These are phyloP conservation scores for Panthera uncia DNA, from an alignment of 2,113 vertebrate species.

Conservation along the genomic window DNA sequence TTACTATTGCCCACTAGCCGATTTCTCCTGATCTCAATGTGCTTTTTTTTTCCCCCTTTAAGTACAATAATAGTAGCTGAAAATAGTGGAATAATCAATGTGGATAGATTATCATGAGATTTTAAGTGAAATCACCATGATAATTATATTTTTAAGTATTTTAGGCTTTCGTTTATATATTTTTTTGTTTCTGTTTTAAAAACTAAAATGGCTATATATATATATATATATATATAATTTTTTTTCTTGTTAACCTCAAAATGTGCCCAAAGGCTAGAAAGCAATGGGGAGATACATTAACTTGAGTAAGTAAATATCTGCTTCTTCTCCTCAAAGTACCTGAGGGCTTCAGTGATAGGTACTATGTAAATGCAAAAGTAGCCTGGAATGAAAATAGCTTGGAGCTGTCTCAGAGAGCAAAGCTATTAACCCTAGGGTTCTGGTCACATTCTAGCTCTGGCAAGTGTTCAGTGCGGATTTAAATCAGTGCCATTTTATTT, in stretches of 20 bases:
- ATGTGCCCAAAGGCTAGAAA: background rate
- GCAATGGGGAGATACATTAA: background rate
- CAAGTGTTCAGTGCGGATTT: background rate
- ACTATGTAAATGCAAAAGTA: constrained; percentile 13
- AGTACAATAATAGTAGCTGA: background rate
- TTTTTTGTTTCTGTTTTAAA: background rate
- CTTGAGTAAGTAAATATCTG: constrained; percentile 49
- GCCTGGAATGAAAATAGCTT: constrained; percentile 46
- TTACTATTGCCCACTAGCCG: background rate
- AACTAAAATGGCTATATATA: background rate
- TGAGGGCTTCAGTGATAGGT: background rate
- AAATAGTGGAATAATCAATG: background rate
- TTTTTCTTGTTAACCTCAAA: constrained; percentile 16
- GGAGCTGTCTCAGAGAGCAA: constrained; percentile 45
- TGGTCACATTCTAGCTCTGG: constrained; percentile 22
- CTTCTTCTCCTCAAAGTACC: constrained; percentile 9
- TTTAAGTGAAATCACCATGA: background rate
- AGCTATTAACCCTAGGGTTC: constrained; percentile 45
- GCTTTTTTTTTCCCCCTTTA: background rate
- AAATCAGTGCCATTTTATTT: background rate
- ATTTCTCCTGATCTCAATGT: background rate
- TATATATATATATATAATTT: background rate
- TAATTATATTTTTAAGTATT: background rate
- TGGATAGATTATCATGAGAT: background rate
- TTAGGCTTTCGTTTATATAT: background rate